Evolutionary conservation across 2,888 invertebrate genomes (phyloP).

Genomic region (Eurois occulta): DNA sequence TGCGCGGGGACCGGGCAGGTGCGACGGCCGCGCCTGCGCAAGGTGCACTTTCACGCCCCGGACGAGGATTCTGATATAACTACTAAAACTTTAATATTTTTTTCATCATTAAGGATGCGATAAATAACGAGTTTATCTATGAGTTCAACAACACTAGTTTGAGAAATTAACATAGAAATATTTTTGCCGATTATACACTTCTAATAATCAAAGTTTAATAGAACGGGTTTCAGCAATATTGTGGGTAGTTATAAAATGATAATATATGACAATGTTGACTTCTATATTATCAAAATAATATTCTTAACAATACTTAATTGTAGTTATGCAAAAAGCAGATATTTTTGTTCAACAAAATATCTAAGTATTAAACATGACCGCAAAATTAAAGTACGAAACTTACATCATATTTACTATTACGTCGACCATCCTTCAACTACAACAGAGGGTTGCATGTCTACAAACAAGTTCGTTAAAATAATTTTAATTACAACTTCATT

Average conservation of each 20-base stretch:
- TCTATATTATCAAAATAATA: constrained; percentile 25
- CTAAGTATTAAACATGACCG: not conserved
- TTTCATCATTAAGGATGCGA: constrained; percentile 61
- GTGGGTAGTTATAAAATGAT: constrained; percentile 32
- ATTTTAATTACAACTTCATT: constrained; percentile 51
- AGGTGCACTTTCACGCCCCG: constrained; percentile 84
- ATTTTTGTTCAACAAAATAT: constrained; percentile 12
- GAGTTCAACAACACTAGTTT: constrained; percentile 72
- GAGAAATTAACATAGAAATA: constrained; percentile 75
- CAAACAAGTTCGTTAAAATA: constrained; percentile 39
- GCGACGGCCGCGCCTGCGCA: constrained; percentile 79
- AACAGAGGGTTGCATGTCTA: constrained; percentile 39
- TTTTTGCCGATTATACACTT: constrained; percentile 74
- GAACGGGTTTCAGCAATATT: constrained; percentile 64
- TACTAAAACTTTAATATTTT: constrained; percentile 45
- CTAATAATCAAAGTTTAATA: constrained; percentile 52
- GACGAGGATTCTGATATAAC: constrained; percentile 76
- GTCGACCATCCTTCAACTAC: constrained; percentile 3
- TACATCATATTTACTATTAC: constrained; percentile 9
- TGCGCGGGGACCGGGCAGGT: constrained; percentile 83
- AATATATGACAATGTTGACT: constrained; percentile 34
- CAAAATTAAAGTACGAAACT: not conserved
- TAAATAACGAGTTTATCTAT: constrained; percentile 75
- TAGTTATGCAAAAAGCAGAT: constrained; percentile 7
- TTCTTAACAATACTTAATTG: constrained; percentile 14